Base-by-base conservation (phyloP, 2,113 vertebrate genomes). In the Helogale parvula region DNA sequence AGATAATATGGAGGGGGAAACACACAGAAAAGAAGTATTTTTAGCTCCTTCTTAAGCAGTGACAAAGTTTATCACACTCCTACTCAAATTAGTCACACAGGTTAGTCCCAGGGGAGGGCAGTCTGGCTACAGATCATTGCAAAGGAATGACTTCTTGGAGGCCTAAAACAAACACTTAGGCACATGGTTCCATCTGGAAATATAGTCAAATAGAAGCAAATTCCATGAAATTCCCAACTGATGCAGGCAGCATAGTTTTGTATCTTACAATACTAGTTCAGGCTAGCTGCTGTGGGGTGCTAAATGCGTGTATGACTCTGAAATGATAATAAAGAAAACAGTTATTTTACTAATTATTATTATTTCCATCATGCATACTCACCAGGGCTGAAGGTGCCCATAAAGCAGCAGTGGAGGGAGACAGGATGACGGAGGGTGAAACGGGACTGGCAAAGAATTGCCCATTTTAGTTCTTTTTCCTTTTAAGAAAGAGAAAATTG, bases 121-220 rank as follows among this genome's bases (percentile, higher is more conserved):
- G 82, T 79, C 90, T 72, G 86, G 96, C 94, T 96, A 98, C 98
- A 98, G 98, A 98, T 98, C 98, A 90, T 92, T 98, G 98, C 85
- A 76, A 95, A 98, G 98, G 97, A 96, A 96, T 90, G 97, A 94
- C 91, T 96, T 95, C 93, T 93, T 80, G 45, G 90, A 92, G 96
- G 72, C 92, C 92, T 89, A 96, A 98, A 80, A 86, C 96, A 97
- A 94, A 93, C 96, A 88, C 87, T 84, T 79, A 82, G 83, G 79
- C 85, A 93, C 96, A 98, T 33, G 96, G 88, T 94, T 88, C 98
- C 98, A 98, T 98, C 98, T 99, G 98, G 98, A 98, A 99, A 98
- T 47, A 23, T 14, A 86, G 98, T 98, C 97, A 98, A 76, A 96
- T 7, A 93, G 97, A 95, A 97, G 98, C 88, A 96, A 98, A 98